Base-by-base conservation (phyloP, 2,797 vertebrate species). In the Pipistrellus pygmaeus region DNA sequence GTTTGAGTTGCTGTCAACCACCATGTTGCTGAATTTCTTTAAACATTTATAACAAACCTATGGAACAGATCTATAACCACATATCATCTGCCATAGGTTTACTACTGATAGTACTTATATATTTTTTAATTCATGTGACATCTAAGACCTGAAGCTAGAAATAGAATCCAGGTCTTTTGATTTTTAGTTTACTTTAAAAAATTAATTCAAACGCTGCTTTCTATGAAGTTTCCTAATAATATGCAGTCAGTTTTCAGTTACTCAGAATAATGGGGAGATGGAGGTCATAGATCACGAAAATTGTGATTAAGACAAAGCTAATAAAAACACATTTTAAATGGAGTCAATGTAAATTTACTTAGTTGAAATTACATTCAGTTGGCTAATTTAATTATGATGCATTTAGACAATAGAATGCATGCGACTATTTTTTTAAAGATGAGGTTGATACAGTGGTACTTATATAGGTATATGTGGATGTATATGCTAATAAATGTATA, bases 341-440 rank as follows among this genome's bases (percentile, higher is more conserved):
- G 14, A 93, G 64, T 96, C 72, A 76, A 71, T 95, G 51, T 86
- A 93, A 95, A 96, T 23, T 83, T 93, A 96, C 13, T 77, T 94
- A 93, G 80, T 97, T 96, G 94, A 96, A 96, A 96, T 95, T 88
- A 85, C 60, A 96, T 94, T 38, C 68, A 88, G 35, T 53, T 94
- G 25, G 20, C 72, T 92, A 93, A 95, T 92, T 84, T 92, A 95
- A 96, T 88, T 92, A 85, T 55, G 62, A 94, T 80, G 75, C 55
- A 90, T 71, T 76, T 83, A 97, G 73, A 92, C 64, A 95, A 95
- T 60, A 12, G 10, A 93, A 93, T 57, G 85, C 27, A 81, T 66
- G 35, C 4, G 83, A 83, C 18, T 68, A 44, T 55, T 84, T 91
- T 85, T 93, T 46, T 62, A 96, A 91, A 95, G 71, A 72, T 57